Conservation (phyloP, 2,113 vertebrate species). For the Eurypyga helias region DNA sequence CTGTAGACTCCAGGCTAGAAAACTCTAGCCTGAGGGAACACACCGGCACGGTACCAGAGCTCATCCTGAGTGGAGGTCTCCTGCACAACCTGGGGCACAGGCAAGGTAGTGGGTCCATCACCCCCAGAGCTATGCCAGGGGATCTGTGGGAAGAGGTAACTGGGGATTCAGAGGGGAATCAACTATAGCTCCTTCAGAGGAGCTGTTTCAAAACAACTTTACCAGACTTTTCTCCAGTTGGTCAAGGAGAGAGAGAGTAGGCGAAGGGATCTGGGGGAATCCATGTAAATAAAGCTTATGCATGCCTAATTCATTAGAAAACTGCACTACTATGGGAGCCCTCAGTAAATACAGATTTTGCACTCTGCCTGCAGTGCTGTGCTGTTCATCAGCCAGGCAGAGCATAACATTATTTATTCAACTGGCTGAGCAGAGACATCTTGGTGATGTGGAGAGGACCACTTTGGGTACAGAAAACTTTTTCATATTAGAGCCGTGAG, state of each 20-base stretch:
- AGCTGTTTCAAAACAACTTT: neutral
- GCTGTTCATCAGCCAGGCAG: neutral
- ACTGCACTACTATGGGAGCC: neutral
- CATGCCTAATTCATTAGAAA: neutral
- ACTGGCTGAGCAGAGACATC: neutral
- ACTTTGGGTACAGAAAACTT: neutral
- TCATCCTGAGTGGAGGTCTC: neutral
- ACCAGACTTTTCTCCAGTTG: neutral
- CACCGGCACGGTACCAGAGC: rapidly evolving
- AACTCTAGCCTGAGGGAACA: neutral
- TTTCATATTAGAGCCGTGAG: neutral
- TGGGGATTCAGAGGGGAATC: neutral
- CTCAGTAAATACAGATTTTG: neutral
- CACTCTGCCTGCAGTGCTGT: neutral
- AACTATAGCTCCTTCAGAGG: neutral
- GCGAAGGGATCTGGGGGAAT: neutral
- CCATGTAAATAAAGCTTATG: neutral
- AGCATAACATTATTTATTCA: neutral
- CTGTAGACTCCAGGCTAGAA: neutral
- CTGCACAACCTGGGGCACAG: neutral
- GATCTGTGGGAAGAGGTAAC: neutral
- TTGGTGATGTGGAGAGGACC: neutral
- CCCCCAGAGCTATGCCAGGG: rapidly evolving
- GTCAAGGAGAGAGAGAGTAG: neutral
- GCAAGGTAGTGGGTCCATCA: neutral